These are phyloP conservation scores for Sphaerodactylus townsendi DNA, from an alignment of 2,113 vertebrate species.

Conservation along the genomic window DNA sequence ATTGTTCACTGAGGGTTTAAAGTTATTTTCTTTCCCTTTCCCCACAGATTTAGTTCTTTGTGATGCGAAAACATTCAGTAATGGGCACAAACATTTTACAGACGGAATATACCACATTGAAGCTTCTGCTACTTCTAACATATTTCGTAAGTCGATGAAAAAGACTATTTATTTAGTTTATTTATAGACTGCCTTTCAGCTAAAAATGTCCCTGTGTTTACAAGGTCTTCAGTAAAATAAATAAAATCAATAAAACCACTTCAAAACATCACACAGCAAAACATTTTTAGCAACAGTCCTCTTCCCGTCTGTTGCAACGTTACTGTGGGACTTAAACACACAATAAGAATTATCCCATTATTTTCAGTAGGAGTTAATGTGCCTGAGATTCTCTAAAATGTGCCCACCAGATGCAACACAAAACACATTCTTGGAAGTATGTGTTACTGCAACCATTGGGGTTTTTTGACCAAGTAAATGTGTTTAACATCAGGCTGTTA, in stretches of 20 bases:
- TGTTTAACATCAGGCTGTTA: neutral
- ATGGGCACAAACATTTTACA: constrained; percentile 64
- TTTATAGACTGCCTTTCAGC: too few species aligned
- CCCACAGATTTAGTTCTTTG: neutral
- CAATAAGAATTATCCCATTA: neutral
- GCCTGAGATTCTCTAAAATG: neutral
- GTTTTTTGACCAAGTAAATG: neutral
- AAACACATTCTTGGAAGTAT: neutral
- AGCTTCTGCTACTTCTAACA: constrained; percentile 52
- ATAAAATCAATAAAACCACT: too few species aligned
- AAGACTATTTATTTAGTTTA: neutral
- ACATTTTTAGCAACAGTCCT: too few species aligned
- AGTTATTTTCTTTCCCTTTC: neutral
- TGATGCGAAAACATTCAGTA: constrained; percentile 20
- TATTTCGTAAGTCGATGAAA: constrained; percentile 70
- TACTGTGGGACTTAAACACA: neutral
- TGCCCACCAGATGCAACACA: neutral
- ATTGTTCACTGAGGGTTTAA: neutral
- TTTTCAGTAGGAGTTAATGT: neutral
- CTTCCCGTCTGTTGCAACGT: too few species aligned
- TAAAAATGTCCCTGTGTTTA: too few species aligned
- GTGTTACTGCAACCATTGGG: neutral
- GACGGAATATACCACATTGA: constrained; percentile 47
- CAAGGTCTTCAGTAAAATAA: too few species aligned
- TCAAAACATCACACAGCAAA: too few species aligned